A percentile compares a stretch with the other conserved stretches of the same genome.
These are phyloP conservation scores for Dasysyrphus tricinctus DNA, from an alignment of 2,888 invertebrate genomes.

Conservation along the genomic window DNA sequence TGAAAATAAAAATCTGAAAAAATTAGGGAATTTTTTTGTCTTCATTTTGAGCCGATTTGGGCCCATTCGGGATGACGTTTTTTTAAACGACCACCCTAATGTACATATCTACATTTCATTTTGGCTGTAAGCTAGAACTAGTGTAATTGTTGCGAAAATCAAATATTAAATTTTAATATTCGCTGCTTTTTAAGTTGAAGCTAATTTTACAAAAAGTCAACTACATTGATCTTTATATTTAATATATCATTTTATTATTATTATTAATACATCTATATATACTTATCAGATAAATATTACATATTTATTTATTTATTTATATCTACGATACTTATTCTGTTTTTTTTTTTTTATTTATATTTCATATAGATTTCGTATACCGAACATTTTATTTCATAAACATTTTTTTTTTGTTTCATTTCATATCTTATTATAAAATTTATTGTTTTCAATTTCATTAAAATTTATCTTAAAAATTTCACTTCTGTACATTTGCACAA, in stretches of 20 bases:
- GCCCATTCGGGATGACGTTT: too few relatives aligned
- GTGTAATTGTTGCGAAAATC: too few relatives aligned
- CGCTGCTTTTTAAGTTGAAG: too few relatives aligned
- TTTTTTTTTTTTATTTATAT: constrained; percentile 47
- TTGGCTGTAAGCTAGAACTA: too few relatives aligned
- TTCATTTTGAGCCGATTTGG: too few relatives aligned
- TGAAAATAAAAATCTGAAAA: too few relatives aligned
- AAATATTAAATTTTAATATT: too few relatives aligned
- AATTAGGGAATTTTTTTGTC: too few relatives aligned
- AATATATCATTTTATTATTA: constrained; percentile 72
- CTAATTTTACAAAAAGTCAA: not conserved
- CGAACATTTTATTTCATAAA: constrained; percentile 43
- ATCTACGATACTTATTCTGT: constrained; percentile 55
- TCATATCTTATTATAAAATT: constrained; percentile 58
- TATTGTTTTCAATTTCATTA: constrained; percentile 74
- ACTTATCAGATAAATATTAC: constrained; percentile 74
- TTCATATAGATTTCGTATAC: constrained; percentile 73
- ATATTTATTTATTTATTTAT: constrained; percentile 71
- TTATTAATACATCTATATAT: constrained; percentile 62
- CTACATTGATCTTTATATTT: constrained; percentile 71
- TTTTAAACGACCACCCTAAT: too few relatives aligned
- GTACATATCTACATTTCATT: too few relatives aligned
- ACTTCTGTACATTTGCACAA: constrained; percentile 69
- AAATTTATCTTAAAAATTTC: constrained; percentile 64
- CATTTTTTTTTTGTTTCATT: constrained; percentile 45